Conservation (phyloP, 2,888 invertebrate genomes). For the Ashinkailepas kermadecensis region DNA sequence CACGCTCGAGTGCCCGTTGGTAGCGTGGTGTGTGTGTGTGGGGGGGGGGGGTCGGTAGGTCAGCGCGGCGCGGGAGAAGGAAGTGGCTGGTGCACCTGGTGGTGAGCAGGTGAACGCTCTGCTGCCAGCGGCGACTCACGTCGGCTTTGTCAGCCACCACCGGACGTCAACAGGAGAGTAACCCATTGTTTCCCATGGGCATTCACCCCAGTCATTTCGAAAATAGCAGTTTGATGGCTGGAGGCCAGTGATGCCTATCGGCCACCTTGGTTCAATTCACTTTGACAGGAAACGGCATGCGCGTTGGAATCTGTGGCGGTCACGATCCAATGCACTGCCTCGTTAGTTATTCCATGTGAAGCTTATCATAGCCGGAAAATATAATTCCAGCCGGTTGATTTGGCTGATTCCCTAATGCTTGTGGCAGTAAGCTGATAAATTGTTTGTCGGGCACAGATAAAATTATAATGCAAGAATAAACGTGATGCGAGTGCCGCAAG, state of each 20-base stretch:
- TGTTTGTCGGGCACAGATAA: too few relatives aligned
- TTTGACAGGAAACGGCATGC: background rate
- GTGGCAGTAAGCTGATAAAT: too few relatives aligned
- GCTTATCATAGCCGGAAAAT: too few relatives aligned
- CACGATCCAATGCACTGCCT: background rate
- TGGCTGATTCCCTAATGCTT: too few relatives aligned
- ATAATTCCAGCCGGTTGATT: too few relatives aligned
- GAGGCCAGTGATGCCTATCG: background rate
- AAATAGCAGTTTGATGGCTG: constrained; percentile 1
- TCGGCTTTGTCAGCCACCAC: background rate
- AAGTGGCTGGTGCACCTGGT: constrained; percentile 8
- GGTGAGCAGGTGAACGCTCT: background rate
- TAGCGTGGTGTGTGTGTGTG: background rate
- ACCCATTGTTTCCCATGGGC: constrained; percentile 12
- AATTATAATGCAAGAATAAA: too few relatives aligned
- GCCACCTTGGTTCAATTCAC: background rate
- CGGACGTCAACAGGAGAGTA: constrained; percentile 1
- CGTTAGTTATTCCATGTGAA: background rate
- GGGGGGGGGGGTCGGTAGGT: background rate
- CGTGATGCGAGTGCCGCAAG: too few relatives aligned
- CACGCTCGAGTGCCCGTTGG: background rate
- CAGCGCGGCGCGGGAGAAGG: background rate
- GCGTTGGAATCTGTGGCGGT: background rate
- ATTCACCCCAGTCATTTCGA: background rate
- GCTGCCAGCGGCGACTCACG: too few relatives aligned